Percentiles rank a stretch among this genome's conserved stretches.
Evolutionary conservation across 2,888 invertebrate genomes (phyloP).

Genomic region (Arge pagana): DNA sequence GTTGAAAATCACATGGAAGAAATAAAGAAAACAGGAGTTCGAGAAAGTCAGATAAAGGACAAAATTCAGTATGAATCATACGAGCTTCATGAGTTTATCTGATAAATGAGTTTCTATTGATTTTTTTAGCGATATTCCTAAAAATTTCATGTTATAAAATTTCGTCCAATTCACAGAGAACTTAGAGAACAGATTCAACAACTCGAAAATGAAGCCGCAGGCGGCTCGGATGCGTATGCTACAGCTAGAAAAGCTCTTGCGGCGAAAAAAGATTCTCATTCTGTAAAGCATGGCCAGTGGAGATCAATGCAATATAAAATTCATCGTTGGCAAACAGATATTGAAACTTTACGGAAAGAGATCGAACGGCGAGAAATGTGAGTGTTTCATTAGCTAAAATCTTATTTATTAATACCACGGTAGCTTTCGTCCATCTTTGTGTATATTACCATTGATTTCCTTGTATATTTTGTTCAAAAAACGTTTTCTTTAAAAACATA

Average conservation of each 20-base stretch:
- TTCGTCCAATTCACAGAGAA: conserved; percentile 29
- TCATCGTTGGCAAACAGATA: conserved; percentile 48
- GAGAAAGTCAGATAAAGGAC: conserved; percentile 39
- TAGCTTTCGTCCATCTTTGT: no score
- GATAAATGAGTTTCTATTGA: conserved; percentile 19
- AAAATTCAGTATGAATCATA: conserved; percentile 59
- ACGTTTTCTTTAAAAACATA: no score
- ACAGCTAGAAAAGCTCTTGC: conserved; percentile 30
- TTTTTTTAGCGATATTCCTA: no score
- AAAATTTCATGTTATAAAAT: background rate
- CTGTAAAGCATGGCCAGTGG: conserved; percentile 35
- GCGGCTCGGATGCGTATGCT: conserved; percentile 30
- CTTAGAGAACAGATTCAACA: conserved; percentile 34
- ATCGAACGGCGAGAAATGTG: conserved; percentile 38
- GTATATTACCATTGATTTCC: no score
- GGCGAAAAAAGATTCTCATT: conserved; percentile 30
- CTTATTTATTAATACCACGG: no score
- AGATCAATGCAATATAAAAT: conserved; percentile 38
- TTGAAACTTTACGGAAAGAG: conserved; percentile 40
- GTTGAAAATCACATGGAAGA: conserved; percentile 34
- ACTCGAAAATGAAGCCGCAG: conserved; percentile 32
- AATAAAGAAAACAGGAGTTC: conserved; percentile 36
- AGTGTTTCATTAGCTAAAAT: background rate
- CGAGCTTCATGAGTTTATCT: conserved; percentile 20
- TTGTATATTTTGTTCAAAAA: no score